phyloP scores from a whole-genome alignment of 2,888 invertebrate genomes.

The Eupithecia abbreviata region DNA sequence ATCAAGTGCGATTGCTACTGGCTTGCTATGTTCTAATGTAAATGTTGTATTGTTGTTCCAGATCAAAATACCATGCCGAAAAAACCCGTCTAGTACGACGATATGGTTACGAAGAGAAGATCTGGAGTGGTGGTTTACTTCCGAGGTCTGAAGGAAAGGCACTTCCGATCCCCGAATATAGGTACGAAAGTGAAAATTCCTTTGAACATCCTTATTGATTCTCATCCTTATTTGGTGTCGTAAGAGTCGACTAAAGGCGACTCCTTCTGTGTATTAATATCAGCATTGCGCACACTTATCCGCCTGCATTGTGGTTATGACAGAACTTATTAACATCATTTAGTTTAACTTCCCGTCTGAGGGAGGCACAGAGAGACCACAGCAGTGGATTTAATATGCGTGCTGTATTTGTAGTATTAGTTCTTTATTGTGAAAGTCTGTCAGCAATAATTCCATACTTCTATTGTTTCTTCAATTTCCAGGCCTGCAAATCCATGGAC shows the following conservation, averaged over 20 bases:
- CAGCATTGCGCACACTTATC: not conserved
- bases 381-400: not conserved
- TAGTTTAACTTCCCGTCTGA: no score
- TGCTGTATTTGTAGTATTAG: not conserved
- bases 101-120: conserved; percentile 88
- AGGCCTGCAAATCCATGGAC: conserved; percentile 90
- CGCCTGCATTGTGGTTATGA: not conserved
- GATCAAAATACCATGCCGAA: conserved; percentile 85
- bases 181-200: conserved; percentile 52
- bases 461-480: conserved; percentile 51
- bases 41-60: conserved; percentile 46
- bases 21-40: not conserved
- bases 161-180: conserved; percentile 87
- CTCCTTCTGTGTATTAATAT: no score
- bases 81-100: conserved; percentile 86
- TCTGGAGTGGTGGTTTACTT: conserved; percentile 87
- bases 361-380: no score
- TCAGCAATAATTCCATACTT: not conserved
- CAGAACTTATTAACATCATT: no score
- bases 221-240: no score
- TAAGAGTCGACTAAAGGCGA: not conserved
- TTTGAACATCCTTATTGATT: not conserved
- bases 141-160: conserved; percentile 85
- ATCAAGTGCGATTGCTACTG: not conserved
- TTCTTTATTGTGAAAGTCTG: not conserved